Conservation (phyloP, 2,888 invertebrate genomes). For the Mechanitis mazaeus region DNA sequence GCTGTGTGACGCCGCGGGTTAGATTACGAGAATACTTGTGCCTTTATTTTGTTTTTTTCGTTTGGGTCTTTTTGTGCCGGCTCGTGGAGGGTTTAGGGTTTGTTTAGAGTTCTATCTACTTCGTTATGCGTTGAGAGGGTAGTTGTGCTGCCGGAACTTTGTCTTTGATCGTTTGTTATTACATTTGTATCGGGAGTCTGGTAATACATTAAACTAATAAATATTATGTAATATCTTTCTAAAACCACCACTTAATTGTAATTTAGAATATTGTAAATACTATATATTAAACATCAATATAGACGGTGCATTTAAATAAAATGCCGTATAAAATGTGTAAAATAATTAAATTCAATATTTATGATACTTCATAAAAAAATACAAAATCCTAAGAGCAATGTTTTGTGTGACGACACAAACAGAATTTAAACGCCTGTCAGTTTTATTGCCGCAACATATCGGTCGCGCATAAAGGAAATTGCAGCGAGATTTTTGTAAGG, state of each 20-base stretch:
- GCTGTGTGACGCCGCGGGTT: constrained; percentile 66
- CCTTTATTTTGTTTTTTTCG: constrained; percentile 48
- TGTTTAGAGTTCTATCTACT: constrained; percentile 31
- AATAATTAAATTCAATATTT: too few species aligned
- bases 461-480: constrained; percentile 31
- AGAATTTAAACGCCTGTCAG: constrained; percentile 30
- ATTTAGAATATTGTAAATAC: too few species aligned
- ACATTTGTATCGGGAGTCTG: background rate
- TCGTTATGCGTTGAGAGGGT: constrained; percentile 23
- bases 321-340: too few species aligned
- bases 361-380: background rate
- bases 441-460: constrained; percentile 32
- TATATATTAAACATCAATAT: too few species aligned
- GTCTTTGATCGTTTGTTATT: constrained; percentile 1
- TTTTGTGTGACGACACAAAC: background rate
- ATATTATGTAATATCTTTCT: too few species aligned
- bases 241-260: too few species aligned
- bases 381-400: background rate
- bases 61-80: constrained; percentile 33
- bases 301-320: too few species aligned
- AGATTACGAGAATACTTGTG: constrained; percentile 74
- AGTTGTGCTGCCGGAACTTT: constrained; percentile 9
- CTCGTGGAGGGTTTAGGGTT: constrained; percentile 31
- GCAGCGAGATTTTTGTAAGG: constrained; percentile 36
- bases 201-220: background rate